Conservation (phyloP, 35 echinoderm and acorn worm species). For the Lytechinus pictus region DNA sequence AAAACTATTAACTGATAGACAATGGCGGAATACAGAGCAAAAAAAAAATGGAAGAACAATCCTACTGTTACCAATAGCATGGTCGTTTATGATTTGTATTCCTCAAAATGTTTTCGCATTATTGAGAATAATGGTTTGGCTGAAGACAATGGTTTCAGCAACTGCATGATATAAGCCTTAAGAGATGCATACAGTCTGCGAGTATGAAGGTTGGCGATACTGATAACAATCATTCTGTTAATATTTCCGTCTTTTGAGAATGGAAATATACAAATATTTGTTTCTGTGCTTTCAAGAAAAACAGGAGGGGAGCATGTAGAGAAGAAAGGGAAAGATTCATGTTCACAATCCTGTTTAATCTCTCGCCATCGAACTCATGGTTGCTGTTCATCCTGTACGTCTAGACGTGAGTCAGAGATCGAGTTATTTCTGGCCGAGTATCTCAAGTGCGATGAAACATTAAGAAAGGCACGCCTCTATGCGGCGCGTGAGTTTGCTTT, state of each 20-base stretch:
- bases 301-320: not conserved
- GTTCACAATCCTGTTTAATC: not conserved
- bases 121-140: not conserved
- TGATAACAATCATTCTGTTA: not conserved
- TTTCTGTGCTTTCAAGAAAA: not conserved
- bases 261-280: not conserved
- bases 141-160: not conserved
- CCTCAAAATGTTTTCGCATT: too few relatives aligned
- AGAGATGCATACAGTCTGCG: not conserved
- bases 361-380: not conserved
- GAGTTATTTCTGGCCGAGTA: not conserved
- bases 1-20: too few relatives aligned
- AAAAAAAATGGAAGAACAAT: too few relatives aligned
- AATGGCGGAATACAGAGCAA: too few relatives aligned
- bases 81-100: too few relatives aligned
- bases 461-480: not conserved
- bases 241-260: not conserved
- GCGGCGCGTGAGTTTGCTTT: conserved; percentile 15
- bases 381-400: not conserved
- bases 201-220: not conserved
- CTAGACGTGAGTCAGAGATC: not conserved
- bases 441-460: not conserved
- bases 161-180: not conserved
- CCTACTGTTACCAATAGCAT: too few relatives aligned
- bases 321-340: not conserved